These are phyloP conservation scores for Nephrotoma appendiculata DNA, from an alignment of 2,888 invertebrate genomes.

Conservation along the genomic window DNA sequence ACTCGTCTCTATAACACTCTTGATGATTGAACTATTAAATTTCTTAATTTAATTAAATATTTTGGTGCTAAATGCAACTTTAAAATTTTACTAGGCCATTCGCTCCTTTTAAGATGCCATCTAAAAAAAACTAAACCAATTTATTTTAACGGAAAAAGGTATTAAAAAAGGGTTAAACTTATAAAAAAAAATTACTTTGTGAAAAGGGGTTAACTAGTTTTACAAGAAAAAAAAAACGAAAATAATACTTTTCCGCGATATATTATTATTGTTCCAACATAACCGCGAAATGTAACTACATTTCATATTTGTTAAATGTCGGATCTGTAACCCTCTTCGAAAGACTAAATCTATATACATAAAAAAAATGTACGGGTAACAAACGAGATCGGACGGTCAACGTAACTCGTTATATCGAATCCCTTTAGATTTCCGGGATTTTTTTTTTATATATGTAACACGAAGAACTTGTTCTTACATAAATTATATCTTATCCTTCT, in stretches of 20 bases:
- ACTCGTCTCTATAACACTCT: too few species aligned
- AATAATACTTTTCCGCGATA: neutral
- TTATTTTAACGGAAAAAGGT: neutral
- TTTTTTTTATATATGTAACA: neutral
- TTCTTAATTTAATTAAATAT: too few species aligned
- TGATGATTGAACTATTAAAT: too few species aligned
- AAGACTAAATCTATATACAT: neutral
- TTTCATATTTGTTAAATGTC: neutral
- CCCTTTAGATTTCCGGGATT: neutral
- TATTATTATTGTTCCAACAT: neutral
- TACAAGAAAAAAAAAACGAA: neutral
- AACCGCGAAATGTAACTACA: neutral
- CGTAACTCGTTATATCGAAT: neutral
- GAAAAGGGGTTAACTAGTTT: neutral
- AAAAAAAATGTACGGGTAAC: neutral
- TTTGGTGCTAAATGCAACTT: too few species aligned
- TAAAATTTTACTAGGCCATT: too few species aligned
- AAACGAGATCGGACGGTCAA: neutral
- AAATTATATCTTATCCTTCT: neutral
- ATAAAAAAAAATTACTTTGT: neutral
- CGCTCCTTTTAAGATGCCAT: neutral
- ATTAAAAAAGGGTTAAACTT: neutral
- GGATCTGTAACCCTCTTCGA: neutral
- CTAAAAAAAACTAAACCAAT: neutral
- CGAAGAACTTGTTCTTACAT: neutral